These are phyloP conservation scores for Escarpia spicata DNA, from an alignment of 2,888 invertebrate genomes.

Conservation along the genomic window DNA sequence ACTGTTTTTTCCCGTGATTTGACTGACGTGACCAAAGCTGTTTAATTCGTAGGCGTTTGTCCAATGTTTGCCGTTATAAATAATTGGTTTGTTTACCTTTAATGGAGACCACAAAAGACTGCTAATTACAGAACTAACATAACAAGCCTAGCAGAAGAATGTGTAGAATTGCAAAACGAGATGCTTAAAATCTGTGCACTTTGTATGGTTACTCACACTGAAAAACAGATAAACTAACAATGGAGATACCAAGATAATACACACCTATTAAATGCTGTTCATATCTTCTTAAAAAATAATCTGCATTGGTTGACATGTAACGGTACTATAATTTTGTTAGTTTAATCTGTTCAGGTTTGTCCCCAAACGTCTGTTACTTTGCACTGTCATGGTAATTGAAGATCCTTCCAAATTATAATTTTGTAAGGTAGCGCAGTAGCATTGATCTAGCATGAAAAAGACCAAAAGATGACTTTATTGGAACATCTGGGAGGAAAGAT, in stretches of 20 bases:
- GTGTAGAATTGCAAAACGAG: background rate
- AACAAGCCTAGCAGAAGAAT: background rate
- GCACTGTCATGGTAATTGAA: background rate
- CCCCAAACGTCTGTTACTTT: background rate
- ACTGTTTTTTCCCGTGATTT: too few relatives aligned
- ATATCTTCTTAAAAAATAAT: background rate
- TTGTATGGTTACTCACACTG: background rate
- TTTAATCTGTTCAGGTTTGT: background rate
- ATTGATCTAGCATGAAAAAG: background rate
- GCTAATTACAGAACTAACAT: background rate
- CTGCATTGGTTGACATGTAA: background rate
- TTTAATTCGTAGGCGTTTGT: background rate
- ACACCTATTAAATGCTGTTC: background rate
- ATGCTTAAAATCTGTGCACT: background rate
- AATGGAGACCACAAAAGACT: background rate
- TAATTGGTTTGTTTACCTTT: slow-evolving; percentile 10
- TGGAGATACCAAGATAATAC: background rate
- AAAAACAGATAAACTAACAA: background rate
- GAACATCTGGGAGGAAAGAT: background rate
- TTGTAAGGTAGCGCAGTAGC: background rate
- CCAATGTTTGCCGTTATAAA: background rate
- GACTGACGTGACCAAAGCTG: too few relatives aligned
- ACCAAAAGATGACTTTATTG: background rate
- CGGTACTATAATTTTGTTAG: background rate
- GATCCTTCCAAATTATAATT: background rate